Evolutionary conservation across 1,140 invertebrate genomes (phyloP).

Genomic region (Brachionus angularis): DNA sequence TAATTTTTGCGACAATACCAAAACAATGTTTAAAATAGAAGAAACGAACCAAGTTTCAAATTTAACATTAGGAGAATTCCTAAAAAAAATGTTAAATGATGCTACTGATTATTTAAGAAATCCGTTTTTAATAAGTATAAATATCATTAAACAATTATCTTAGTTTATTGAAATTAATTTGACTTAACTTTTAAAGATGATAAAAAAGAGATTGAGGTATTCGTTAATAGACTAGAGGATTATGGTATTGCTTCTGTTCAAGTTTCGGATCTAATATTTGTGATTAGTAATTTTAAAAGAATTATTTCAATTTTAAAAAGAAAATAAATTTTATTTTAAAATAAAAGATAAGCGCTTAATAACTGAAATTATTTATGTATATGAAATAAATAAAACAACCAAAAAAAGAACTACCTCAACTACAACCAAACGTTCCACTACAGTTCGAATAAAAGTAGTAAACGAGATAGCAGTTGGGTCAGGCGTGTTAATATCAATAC

Average conservation of each 20-base stretch:
- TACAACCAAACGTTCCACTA: not conserved
- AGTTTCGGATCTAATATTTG: constrained; percentile 2
- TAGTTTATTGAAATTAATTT: not conserved
- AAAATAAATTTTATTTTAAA: not conserved
- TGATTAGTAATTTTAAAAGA: not conserved
- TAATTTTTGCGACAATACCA: too few species aligned
- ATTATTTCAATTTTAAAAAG: not conserved
- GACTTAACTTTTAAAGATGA: constrained; percentile 2
- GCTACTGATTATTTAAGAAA: not conserved
- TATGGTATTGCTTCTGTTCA: not conserved
- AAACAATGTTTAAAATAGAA: constrained; percentile 7
- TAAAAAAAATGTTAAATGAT: not conserved
- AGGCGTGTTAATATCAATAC: not conserved
- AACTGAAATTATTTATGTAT: constrained; percentile 10
- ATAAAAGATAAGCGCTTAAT: constrained; percentile 17
- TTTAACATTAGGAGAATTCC: not conserved
- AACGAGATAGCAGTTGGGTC: not conserved
- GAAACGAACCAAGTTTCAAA: not conserved
- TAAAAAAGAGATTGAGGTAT: constrained; percentile 1
- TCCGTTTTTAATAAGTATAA: not conserved
- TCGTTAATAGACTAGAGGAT: not conserved
- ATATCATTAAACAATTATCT: not conserved
- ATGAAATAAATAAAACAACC: constrained; percentile 16
- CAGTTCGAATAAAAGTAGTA: constrained; percentile 17
- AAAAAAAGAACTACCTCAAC: not conserved